These are phyloP conservation scores for Carollia perspicillata DNA, from an alignment of 2,113 vertebrate genomes.

Conservation along the genomic window DNA sequence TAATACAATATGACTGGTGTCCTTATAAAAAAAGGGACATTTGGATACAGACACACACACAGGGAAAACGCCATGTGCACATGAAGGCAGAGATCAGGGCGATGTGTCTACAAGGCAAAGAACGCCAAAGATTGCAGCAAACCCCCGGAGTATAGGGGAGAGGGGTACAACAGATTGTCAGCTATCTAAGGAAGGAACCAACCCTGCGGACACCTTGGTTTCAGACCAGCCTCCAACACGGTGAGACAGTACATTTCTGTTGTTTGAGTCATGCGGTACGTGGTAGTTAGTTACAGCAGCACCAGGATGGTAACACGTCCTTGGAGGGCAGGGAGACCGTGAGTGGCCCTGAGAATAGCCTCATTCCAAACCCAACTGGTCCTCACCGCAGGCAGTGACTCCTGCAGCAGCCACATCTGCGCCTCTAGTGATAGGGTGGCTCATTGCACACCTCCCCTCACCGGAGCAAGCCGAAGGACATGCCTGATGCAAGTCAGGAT, in stretches of 20 bases:
- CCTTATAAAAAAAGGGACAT: neutral
- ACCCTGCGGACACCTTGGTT: neutral
- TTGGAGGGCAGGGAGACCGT: neutral
- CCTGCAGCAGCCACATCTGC: neutral
- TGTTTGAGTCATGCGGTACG: neutral
- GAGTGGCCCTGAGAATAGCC: neutral
- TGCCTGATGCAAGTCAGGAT: neutral
- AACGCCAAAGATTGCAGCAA: neutral
- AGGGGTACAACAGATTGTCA: neutral
- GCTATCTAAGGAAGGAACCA: neutral
- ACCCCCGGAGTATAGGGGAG: neutral
- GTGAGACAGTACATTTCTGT: neutral
- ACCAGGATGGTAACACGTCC: neutral
- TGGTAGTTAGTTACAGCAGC: neutral
- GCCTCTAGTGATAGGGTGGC: neutral
- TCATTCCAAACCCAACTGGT: neutral
- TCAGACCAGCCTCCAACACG: neutral
- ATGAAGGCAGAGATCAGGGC: neutral
- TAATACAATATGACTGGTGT: neutral
- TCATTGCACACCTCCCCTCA: neutral
- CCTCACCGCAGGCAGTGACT: fast-evolving
- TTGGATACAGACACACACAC: neutral
- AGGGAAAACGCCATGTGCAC: neutral
- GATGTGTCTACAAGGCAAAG: fast-evolving
- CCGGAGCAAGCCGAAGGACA: neutral